These are phyloP conservation scores for Manis pentadactyla DNA, from an alignment of 2,797 vertebrate species.

Conservation along the genomic window DNA sequence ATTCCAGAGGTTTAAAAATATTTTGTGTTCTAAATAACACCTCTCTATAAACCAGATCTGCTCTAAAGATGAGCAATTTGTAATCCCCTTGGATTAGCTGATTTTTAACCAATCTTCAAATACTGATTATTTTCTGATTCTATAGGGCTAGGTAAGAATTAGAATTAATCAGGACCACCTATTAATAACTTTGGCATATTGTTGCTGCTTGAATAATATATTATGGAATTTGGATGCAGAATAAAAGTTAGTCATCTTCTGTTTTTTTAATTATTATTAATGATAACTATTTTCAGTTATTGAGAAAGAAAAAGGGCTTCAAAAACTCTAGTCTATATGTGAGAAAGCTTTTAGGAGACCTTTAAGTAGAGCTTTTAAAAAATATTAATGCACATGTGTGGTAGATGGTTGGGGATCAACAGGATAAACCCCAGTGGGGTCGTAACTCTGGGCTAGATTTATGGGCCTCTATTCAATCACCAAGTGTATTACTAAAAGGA, in stretches of 20 bases:
- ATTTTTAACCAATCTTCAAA: constrained; percentile 27
- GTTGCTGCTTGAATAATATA: neutral
- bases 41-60: neutral
- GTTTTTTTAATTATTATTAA: constrained; percentile 66
- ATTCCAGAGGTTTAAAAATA: constrained; percentile 10
- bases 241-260: neutral
- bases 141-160: neutral
- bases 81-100: neutral
- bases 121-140: constrained; percentile 9
- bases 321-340: neutral
- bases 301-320: constrained; percentile 45
- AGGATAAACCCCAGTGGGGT: constrained; percentile 56
- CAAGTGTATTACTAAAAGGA: constrained; percentile 77
- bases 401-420: constrained; percentile 62
- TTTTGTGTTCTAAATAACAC: neutral
- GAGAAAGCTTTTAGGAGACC: constrained; percentile 67
- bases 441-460: constrained; percentile 68
- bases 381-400: constrained; percentile 67
- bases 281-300: constrained; percentile 38
- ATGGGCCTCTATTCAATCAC: constrained; percentile 69
- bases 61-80: neutral
- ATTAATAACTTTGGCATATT: neutral
- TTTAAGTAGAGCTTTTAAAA: constrained; percentile 61
- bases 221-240: neutral
- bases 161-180: neutral